phyloP scores from a whole-genome alignment of 2,113 vertebrate genomes.

The Morone chrysops region DNA sequence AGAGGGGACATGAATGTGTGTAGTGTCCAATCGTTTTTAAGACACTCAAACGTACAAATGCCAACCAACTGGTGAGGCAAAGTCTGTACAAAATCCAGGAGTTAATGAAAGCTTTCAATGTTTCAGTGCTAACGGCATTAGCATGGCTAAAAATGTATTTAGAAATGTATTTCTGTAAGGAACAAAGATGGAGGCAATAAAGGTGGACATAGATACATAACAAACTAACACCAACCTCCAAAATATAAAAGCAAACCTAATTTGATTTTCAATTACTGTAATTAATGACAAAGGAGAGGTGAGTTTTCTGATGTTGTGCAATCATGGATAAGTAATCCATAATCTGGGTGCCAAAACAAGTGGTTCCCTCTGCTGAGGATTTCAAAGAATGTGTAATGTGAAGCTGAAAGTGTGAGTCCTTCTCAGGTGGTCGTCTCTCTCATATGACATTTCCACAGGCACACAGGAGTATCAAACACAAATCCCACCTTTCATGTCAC shows the following conservation, averaged over 20 bases:
- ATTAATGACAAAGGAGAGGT: neutral
- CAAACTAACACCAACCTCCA: neutral
- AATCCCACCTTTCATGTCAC: conserved; percentile 43
- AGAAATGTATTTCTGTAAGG: no score
- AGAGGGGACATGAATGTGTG: no score
- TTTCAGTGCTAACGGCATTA: no score
- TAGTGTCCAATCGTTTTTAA: no score
- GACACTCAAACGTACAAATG: no score
- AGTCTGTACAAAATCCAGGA: no score
- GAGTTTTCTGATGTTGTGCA: conserved; percentile 50
- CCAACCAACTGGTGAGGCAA: no score
- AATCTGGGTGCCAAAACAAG: conserved; percentile 53
- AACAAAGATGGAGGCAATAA: neutral
- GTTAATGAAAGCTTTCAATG: no score
- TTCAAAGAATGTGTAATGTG: conserved; percentile 51
- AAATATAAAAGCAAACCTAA: neutral
- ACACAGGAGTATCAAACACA: neutral
- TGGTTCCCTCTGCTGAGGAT: conserved; percentile 32
- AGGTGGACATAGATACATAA: neutral
- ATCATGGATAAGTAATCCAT: conserved; percentile 59
- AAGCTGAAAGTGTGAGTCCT: conserved; percentile 1
- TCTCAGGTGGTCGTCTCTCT: conserved; percentile 27
- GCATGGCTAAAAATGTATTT: no score
- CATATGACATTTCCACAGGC: conserved; percentile 33
- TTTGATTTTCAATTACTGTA: neutral